Conservation (phyloP, 2,113 vertebrate species). For the Gymnorhina tibicen region DNA sequence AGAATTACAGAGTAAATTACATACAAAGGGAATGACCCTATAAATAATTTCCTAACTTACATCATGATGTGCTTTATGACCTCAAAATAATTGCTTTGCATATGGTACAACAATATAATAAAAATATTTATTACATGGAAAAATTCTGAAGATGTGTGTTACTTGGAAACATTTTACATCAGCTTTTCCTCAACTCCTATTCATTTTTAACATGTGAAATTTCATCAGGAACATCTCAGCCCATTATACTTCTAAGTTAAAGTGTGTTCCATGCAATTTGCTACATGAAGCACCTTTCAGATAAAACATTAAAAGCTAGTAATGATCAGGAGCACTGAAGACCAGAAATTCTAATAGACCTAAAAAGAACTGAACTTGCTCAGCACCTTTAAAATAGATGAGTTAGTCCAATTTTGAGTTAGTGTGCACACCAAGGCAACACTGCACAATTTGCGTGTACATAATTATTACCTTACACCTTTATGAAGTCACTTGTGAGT, state of each 20-base stretch:
- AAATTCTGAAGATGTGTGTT: background rate
- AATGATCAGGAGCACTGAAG: background rate
- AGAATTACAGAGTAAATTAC: background rate
- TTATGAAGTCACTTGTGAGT: background rate
- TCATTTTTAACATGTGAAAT: background rate
- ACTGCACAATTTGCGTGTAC: background rate
- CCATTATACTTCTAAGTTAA: background rate
- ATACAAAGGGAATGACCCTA: background rate
- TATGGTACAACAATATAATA: background rate
- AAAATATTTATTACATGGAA: background rate
- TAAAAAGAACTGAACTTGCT: background rate
- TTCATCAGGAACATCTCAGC: background rate
- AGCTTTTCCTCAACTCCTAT: background rate
- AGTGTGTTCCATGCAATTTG: background rate
- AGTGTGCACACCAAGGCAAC: background rate
- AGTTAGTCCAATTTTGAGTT: background rate
- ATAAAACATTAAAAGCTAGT: constrained; percentile 10
- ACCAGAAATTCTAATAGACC: background rate
- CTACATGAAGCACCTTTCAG: background rate
- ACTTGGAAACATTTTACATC: background rate
- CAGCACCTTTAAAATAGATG: background rate
- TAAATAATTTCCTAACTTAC: background rate
- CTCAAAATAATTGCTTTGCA: background rate
- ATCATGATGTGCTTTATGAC: background rate
- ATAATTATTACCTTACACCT: background rate